Conservation (phyloP, 1,140 invertebrate species). For the Spodoptera litura region DNA sequence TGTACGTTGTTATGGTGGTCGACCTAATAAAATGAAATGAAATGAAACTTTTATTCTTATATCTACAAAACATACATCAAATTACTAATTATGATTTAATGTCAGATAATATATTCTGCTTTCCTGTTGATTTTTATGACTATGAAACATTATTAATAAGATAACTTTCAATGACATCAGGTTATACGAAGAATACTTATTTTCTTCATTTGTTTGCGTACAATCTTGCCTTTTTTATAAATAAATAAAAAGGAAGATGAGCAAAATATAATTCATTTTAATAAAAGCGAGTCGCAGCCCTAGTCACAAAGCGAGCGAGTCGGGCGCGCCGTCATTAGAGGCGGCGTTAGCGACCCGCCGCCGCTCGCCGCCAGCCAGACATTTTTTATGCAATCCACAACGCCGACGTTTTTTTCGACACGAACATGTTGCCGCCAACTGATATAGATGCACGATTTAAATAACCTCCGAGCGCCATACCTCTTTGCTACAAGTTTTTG, state of each 20-base stretch:
- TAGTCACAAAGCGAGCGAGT: conserved; percentile 62
- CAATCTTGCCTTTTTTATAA: not conserved
- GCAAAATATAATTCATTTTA: conserved; percentile 40
- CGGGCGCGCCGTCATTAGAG: conserved; percentile 79
- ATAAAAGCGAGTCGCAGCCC: conserved; percentile 57
- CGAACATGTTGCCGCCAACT: conserved; percentile 67
- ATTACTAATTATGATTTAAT: too few species aligned
- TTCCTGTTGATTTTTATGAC: too few species aligned
- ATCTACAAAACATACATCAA: too few species aligned
- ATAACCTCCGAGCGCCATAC: conserved; percentile 52
- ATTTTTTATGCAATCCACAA: conserved; percentile 82
- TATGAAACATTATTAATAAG: too few species aligned
- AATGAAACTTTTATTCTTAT: too few species aligned
- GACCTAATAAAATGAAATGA: too few species aligned
- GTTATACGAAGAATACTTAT: not conserved
- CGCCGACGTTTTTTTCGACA: conserved; percentile 64
- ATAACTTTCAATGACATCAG: too few species aligned
- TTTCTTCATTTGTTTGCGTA: not conserved
- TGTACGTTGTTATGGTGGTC: too few species aligned
- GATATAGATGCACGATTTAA: conserved; percentile 57
- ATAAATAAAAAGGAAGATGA: conserved; percentile 9
- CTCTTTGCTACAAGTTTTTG: conserved; percentile 30
- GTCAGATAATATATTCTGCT: too few species aligned
- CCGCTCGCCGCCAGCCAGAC: conserved; percentile 68
- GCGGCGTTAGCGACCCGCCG: conserved; percentile 78